phyloP scores from a whole-genome alignment of 1,140 invertebrate genomes.

The Episyrphus balteatus region DNA sequence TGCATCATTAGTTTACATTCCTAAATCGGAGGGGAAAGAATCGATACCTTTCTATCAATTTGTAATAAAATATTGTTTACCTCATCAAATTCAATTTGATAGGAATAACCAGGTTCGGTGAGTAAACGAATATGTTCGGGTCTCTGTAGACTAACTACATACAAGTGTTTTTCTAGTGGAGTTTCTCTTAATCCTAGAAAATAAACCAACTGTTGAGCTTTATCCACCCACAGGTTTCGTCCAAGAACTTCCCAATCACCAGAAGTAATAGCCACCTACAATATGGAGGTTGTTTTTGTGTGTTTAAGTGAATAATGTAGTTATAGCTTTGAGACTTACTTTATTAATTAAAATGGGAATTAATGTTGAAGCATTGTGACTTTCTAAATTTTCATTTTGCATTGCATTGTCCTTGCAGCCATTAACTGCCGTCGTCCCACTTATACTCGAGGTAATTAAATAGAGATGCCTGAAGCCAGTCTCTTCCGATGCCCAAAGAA shows the following conservation, averaged over 20 bases:
- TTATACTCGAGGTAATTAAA: slow-evolving; percentile 44
- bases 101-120: slow-evolving; percentile 64
- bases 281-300: slow-evolving; percentile 38
- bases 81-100: slow-evolving; percentile 68
- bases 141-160: slow-evolving; percentile 58
- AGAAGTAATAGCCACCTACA: slow-evolving; percentile 59
- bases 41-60: not conserved
- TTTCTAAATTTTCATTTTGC: not conserved
- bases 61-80: slow-evolving; percentile 30
- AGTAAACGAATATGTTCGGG: slow-evolving; percentile 57
- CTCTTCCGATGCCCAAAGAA: slow-evolving; percentile 89
- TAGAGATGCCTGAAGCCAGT: slow-evolving; percentile 87
- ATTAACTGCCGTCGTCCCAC: slow-evolving; percentile 14
- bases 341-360: not conserved
- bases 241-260: slow-evolving; percentile 77
- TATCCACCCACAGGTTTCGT: slow-evolving; percentile 67
- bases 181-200: slow-evolving; percentile 70
- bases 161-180: slow-evolving; percentile 72
- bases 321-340: slow-evolving; percentile 1
- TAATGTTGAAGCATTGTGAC: no score
- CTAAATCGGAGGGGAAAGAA: slow-evolving; percentile 28
- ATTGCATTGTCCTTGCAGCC: slow-evolving; percentile 16
- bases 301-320: slow-evolving; percentile 20
- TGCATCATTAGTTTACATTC: slow-evolving; percentile 77
- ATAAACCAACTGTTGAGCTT: slow-evolving; percentile 58